phyloP scores from a whole-genome alignment of 2,113 vertebrate genomes.

The Solea solea region DNA sequence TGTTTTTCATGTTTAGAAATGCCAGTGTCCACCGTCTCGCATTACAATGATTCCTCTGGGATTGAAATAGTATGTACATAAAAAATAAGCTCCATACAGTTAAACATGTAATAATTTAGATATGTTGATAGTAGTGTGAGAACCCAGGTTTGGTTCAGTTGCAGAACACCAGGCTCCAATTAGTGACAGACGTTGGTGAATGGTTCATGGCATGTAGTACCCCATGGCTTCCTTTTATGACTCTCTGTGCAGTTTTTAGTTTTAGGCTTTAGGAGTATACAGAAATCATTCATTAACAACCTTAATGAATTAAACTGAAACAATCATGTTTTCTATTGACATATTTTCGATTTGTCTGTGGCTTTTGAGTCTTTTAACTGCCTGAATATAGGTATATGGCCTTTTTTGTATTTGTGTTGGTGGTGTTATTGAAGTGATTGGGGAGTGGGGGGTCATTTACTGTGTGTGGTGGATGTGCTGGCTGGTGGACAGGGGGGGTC shows the following conservation, averaged over 20 bases:
- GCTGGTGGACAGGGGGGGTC: conserved; percentile 71
- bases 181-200: conserved; percentile 35
- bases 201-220: conserved; percentile 16
- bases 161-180: conserved; percentile 57
- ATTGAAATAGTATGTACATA: conserved; percentile 28
- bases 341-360: conserved; percentile 19
- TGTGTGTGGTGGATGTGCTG: conserved; percentile 72
- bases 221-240: conserved; percentile 33
- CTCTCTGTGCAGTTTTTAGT: conserved; percentile 21
- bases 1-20: conserved; percentile 14
- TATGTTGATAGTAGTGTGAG: conserved; percentile 33
- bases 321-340: conserved; percentile 36
- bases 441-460: conserved; percentile 42
- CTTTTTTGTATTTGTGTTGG: conserved; percentile 34
- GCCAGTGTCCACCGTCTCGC: background rate
- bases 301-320: too few relatives aligned
- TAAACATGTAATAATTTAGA: conserved; percentile 41
- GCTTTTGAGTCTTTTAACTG: conserved; percentile 45
- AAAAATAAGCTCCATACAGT: conserved; percentile 29
- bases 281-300: conserved; percentile 54
- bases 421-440: conserved; percentile 46
- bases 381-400: background rate
- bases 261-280: conserved; percentile 42
- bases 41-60: conserved; percentile 28
- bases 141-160: conserved; percentile 25